These are phyloP conservation scores for Panzeria rudis DNA, from an alignment of 2,888 invertebrate genomes.

Conservation along the genomic window DNA sequence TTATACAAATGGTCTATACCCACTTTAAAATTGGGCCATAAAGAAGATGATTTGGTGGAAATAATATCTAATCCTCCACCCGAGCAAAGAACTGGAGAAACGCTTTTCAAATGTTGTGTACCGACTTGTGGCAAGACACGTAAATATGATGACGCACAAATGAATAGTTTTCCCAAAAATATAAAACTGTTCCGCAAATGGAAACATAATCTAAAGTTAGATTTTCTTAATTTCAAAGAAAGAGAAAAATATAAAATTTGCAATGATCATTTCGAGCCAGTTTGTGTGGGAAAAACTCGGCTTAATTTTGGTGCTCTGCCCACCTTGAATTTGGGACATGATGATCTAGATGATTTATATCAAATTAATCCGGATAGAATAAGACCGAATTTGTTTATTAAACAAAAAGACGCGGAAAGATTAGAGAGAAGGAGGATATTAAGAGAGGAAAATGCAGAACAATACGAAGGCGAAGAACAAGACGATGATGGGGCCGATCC, in stretches of 20 bases:
- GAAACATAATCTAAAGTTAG: conserved; percentile 79
- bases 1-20: conserved; percentile 80
- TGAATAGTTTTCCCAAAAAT: conserved; percentile 81
- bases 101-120: conserved; percentile 79
- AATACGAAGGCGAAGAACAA: conserved; percentile 54
- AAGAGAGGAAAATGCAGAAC: conserved; percentile 61
- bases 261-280: conserved; percentile 79
- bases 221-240: conserved; percentile 78
- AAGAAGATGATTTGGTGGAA: conserved; percentile 77
- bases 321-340: conserved; percentile 78
- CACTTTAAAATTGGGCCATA: conserved; percentile 77
- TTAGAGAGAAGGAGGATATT: conserved; percentile 44
- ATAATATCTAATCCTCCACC: conserved; percentile 78
- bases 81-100: conserved; percentile 78
- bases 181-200: conserved; percentile 76
- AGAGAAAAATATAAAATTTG: conserved; percentile 81
- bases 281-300: conserved; percentile 80
- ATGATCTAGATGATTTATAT: conserved; percentile 77
- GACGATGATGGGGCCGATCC: conserved; percentile 67
- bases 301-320: conserved; percentile 79
- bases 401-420: conserved; percentile 69
- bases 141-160: conserved; percentile 79
- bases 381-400: conserved; percentile 59
- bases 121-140: conserved; percentile 80
- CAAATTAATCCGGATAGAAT: conserved; percentile 76